Evolutionary conservation across 2,888 invertebrate genomes (phyloP).

Genomic region (Hypsopygia costalis): DNA sequence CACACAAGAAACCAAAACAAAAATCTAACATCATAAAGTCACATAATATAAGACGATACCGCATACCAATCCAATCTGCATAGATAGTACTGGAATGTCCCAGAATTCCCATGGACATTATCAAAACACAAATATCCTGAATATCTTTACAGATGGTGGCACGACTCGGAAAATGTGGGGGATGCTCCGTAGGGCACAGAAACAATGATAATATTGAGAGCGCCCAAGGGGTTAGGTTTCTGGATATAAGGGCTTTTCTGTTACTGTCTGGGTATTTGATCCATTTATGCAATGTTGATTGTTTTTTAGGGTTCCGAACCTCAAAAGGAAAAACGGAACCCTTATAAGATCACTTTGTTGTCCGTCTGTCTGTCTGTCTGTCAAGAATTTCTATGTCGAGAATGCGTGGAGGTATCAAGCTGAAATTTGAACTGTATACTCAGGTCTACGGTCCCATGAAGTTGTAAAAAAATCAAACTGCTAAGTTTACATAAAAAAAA

Average conservation of each 20-base stretch:
- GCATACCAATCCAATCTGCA: conserved; percentile 13
- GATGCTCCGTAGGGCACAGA: conserved; percentile 16
- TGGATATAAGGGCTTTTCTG: conserved; percentile 4
- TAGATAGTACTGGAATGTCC: conserved; percentile 9
- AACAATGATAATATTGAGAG: conserved; percentile 35
- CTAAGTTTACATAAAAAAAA: no score
- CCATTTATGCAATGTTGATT: no score
- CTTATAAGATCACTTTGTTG: no score
- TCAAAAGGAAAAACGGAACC: no score
- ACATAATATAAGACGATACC: conserved; percentile 7
- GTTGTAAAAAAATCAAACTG: no score
- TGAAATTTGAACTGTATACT: no score
- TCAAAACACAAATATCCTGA: conserved; percentile 18
- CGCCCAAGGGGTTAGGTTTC: conserved; percentile 21
- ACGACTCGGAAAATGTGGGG: conserved; percentile 16
- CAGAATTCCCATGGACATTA: conserved; percentile 16
- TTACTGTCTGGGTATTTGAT: conserved; percentile 7
- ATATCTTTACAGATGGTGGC: conserved; percentile 14
- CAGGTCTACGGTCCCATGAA: no score
- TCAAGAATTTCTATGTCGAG: no score
- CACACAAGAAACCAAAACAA: not conserved
- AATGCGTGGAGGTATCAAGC: no score
- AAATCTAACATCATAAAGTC: conserved; percentile 1
- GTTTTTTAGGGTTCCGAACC: no score
- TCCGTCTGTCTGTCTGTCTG: no score